Evolutionary conservation across 2,113 vertebrate species (phyloP).

Genomic region (Sceloporus tristichus): DNA sequence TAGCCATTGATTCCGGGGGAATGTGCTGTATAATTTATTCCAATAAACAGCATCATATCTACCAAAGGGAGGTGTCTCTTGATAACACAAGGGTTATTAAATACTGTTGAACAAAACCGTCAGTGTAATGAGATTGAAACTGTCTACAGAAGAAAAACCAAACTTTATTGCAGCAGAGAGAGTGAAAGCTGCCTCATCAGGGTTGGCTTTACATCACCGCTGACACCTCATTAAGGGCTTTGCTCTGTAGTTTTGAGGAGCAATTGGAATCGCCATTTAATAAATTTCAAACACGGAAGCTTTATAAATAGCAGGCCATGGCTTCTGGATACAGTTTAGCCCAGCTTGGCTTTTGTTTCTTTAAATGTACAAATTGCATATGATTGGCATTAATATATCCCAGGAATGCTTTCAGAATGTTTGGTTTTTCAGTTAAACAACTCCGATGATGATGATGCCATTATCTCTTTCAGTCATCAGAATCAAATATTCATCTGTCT

Average conservation of each 20-base stretch:
- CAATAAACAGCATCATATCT: slow-evolving; percentile 42
- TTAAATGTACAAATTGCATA: slow-evolving; percentile 36
- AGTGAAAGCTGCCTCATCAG: slow-evolving; percentile 62
- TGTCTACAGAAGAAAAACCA: slow-evolving; percentile 58
- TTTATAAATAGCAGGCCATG: slow-evolving; percentile 15
- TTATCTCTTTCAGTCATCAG: slow-evolving; percentile 39
- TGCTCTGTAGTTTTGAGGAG: slow-evolving; percentile 43
- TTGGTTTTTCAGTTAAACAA: slow-evolving; percentile 31
- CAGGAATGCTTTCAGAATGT: slow-evolving; percentile 34
- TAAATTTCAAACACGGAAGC: slow-evolving; percentile 25
- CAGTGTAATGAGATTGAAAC: slow-evolving; percentile 69
- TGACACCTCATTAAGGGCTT: slow-evolving; percentile 58
- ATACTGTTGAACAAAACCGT: slow-evolving; percentile 60
- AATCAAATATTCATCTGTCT: slow-evolving; percentile 23
- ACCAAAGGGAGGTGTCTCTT: slow-evolving; percentile 50
- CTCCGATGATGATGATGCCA: not conserved
- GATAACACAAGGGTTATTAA: slow-evolving; percentile 68
- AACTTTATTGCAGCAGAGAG: slow-evolving; percentile 65
- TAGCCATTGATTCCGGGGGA: slow-evolving; percentile 63
- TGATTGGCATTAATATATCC: slow-evolving; percentile 42
- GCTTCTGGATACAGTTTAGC: slow-evolving; percentile 18
- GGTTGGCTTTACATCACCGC: slow-evolving; percentile 46
- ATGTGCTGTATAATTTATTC: slow-evolving; percentile 47
- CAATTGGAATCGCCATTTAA: slow-evolving; percentile 43
- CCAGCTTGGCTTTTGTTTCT: not conserved